These are phyloP conservation scores for Leptinotarsa texana DNA, from an alignment of 1,140 invertebrate species.

Conservation along the genomic window DNA sequence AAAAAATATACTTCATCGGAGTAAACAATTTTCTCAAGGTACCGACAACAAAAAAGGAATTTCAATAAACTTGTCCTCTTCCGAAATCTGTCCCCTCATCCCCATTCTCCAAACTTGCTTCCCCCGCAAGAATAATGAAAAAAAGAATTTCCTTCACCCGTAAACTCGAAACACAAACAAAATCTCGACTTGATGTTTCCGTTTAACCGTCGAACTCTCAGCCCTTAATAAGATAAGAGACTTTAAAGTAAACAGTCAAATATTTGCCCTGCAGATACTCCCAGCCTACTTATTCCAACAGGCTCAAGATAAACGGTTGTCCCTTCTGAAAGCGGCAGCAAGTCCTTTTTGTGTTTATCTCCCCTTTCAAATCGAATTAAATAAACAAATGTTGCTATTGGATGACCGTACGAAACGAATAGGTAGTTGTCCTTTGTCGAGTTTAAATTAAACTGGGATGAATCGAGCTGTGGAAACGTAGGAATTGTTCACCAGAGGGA, in stretches of 20 bases:
- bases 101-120: neutral
- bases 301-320: constrained; percentile 17
- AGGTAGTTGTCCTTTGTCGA: constrained; percentile 10
- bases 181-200: constrained; percentile 27
- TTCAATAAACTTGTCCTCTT: too few species aligned
- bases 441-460: constrained; percentile 12
- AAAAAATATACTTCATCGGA: too few species aligned
- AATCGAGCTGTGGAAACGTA: constrained; percentile 1
- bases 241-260: constrained; percentile 38
- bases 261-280: constrained; percentile 28
- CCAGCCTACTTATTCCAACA: constrained; percentile 5
- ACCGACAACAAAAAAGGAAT: too few species aligned
- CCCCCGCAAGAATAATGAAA: neutral
- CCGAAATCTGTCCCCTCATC: too few species aligned
- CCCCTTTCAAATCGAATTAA: constrained; percentile 15
- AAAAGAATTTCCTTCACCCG: neutral
- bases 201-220: constrained; percentile 30
- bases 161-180: constrained; percentile 17
- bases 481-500: neutral
- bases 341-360: neutral
- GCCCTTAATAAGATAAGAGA: constrained; percentile 38
- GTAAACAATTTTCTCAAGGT: too few species aligned
- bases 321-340: neutral
- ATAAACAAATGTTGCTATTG: constrained; percentile 15
- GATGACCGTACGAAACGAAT: neutral